phyloP scores from a whole-genome alignment of 2,888 invertebrate species.

The Ypsolopha scabrella region DNA sequence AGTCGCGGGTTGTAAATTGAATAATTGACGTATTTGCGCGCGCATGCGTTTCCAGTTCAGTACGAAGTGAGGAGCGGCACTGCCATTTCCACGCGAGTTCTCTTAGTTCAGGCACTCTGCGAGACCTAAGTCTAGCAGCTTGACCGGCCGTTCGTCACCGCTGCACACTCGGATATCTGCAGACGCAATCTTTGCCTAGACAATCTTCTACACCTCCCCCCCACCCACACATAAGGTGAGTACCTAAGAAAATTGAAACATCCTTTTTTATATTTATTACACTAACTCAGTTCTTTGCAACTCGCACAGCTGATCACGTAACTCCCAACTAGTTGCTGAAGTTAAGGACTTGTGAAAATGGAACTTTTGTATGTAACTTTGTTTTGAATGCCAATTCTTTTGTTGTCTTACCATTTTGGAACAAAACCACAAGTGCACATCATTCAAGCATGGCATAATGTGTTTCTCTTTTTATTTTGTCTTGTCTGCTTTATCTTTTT shows the following conservation, averaged over 20 bases:
- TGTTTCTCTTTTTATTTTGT: constrained; percentile 8
- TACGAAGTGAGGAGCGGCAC: constrained; percentile 37
- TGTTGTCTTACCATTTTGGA: too few relatives aligned
- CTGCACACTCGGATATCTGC: too few relatives aligned
- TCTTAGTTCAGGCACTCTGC: background rate
- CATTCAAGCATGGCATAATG: background rate
- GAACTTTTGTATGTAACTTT: background rate
- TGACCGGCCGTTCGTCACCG: background rate
- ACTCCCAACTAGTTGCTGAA: background rate
- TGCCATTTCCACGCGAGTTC: background rate
- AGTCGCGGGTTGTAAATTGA: constrained; percentile 33
- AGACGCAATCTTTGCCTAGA: background rate
- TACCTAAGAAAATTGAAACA: background rate
- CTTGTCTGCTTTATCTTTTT: constrained; percentile 21
- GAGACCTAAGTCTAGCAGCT: background rate
- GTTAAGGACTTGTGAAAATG: background rate
- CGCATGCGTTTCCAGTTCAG: constrained; percentile 42
- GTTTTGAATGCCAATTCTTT: background rate
- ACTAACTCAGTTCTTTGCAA: background rate
- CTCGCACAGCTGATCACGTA: constrained; percentile 2
- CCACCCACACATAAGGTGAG: background rate
- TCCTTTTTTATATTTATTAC: background rate
- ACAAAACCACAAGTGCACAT: background rate
- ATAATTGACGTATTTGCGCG: constrained; percentile 37
- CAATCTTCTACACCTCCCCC: background rate